Conservation (phyloP, 1,140 invertebrate species). For the Pseudomyrmex cubaensis region DNA sequence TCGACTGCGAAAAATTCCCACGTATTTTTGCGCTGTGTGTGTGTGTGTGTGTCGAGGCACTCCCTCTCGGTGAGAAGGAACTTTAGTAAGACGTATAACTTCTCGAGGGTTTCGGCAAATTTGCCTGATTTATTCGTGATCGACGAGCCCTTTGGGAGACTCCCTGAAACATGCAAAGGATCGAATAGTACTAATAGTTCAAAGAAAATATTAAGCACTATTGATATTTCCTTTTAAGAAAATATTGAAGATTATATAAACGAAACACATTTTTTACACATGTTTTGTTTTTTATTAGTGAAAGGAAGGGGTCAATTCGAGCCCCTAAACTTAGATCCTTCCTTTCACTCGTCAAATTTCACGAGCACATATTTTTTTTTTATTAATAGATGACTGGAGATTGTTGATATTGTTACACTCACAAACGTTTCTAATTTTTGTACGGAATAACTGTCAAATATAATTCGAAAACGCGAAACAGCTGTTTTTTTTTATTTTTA, state of each 20-base stretch:
- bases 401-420: neutral
- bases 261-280: neutral
- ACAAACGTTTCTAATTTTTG: neutral
- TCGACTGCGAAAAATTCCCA: slow-evolving; percentile 27
- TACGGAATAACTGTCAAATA: too few species aligned
- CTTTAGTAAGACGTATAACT: slow-evolving; percentile 23
- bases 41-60: too few species aligned
- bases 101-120: slow-evolving; percentile 16
- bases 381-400: too few species aligned
- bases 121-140: slow-evolving; percentile 41
- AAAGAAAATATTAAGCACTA: neutral
- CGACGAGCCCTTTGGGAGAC: neutral
- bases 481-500: neutral
- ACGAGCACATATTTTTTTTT: neutral
- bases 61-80: neutral
- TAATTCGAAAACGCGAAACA: neutral
- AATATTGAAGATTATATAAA: neutral
- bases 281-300: neutral
- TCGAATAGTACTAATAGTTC: neutral
- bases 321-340: too few species aligned
- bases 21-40: neutral
- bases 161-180: neutral
- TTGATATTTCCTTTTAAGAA: neutral
- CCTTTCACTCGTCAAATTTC: too few species aligned
- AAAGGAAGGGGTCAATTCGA: too few species aligned